phyloP scores from a whole-genome alignment of 2,113 vertebrate species.

The Procavia capensis region DNA sequence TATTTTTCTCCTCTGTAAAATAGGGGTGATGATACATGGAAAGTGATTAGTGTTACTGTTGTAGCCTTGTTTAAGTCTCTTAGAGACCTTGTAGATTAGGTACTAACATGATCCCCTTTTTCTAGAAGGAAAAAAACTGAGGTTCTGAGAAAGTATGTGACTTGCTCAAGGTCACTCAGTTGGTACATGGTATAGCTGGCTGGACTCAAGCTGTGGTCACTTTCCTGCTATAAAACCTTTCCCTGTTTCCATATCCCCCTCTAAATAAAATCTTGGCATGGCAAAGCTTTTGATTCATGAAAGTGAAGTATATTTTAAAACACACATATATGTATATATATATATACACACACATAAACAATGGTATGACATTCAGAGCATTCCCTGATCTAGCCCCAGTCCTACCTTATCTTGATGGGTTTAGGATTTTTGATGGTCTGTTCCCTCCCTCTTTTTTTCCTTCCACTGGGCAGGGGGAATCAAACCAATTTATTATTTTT shows the following conservation, averaged over 20 bases:
- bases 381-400: background rate
- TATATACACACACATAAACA: too few relatives aligned
- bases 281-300: too few relatives aligned
- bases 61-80: background rate
- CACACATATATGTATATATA: too few relatives aligned
- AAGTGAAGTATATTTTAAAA: too few relatives aligned
- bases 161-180: too few relatives aligned
- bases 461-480: too few relatives aligned
- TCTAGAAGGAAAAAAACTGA: background rate
- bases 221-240: background rate
- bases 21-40: background rate
- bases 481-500: background rate
- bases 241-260: background rate
- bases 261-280: background rate
- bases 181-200: background rate
- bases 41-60: background rate
- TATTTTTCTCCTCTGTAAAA: background rate
- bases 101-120: background rate
- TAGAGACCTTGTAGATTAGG: background rate
- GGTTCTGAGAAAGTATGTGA: background rate
- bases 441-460: background rate
- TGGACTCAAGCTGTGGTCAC: background rate
- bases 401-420: background rate
- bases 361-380: background rate
- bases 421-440: slow-evolving; percentile 9